Conservation (phyloP, 2,113 vertebrate genomes). For the Hyaena hyaena region DNA sequence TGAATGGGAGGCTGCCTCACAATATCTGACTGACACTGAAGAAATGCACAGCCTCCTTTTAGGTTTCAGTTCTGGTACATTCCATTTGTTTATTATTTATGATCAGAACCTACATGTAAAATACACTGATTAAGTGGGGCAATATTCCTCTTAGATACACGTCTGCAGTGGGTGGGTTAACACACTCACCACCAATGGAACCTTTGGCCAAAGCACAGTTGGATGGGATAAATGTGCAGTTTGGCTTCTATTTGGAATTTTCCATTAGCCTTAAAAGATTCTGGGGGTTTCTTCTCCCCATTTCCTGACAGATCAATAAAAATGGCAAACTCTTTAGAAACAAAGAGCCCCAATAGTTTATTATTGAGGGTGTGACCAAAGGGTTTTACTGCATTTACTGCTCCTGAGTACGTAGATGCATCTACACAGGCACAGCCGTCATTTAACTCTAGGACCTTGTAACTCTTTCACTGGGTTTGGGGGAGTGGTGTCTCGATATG, state of each 20-base stretch:
- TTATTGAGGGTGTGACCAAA: background rate
- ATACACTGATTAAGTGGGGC: background rate
- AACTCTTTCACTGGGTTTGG: background rate
- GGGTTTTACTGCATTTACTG: slow-evolving; percentile 63
- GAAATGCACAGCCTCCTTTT: background rate
- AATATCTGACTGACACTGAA: background rate
- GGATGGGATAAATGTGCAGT: background rate
- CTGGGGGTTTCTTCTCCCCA: background rate
- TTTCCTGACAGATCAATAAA: background rate
- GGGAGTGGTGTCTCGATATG: background rate
- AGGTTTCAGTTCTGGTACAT: background rate
- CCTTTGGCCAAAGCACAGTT: no score
- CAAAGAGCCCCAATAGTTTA: background rate
- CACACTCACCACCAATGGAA: background rate
- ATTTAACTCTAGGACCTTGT: background rate
- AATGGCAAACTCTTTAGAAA: slow-evolving; percentile 46
- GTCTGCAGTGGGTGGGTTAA: background rate
- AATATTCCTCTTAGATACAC: background rate
- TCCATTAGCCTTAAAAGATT: background rate
- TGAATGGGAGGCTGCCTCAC: background rate
- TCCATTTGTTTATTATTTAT: background rate
- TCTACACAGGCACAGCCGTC: background rate
- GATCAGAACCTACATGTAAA: background rate
- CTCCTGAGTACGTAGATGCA: background rate
- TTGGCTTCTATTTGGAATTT: background rate